Evolutionary conservation across 2,888 invertebrate genomes (phyloP).

Genomic region (Nephrocerus scutellatus): DNA sequence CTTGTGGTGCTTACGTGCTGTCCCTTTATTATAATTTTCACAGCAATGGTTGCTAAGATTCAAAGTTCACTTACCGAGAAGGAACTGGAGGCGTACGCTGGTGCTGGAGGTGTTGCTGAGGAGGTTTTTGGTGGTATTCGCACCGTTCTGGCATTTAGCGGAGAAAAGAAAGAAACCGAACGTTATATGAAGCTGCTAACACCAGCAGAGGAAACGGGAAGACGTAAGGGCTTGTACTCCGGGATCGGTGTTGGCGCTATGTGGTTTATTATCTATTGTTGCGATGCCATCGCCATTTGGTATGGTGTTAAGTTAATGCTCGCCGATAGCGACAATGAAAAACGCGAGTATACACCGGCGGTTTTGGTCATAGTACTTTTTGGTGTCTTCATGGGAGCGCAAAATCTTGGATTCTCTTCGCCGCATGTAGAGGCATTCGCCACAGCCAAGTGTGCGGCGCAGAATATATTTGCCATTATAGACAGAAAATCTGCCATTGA

Average conservation of each 20-base stretch:
- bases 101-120: conserved; percentile 69
- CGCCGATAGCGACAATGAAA: conserved; percentile 52
- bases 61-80: conserved; percentile 61
- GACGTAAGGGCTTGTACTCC: conserved; percentile 56
- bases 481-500: conserved; percentile 67
- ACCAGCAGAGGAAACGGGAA: conserved; percentile 59
- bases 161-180: conserved; percentile 64
- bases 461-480: conserved; percentile 63
- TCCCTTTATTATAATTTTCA: conserved; percentile 68
- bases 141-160: conserved; percentile 73
- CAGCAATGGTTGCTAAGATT: conserved; percentile 64
- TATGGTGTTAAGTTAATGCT: conserved; percentile 69
- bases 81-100: conserved; percentile 66
- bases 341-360: conserved; percentile 60
- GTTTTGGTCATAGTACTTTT: conserved; percentile 70
- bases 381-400: conserved; percentile 69
- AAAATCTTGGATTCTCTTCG: conserved; percentile 67
- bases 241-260: conserved; percentile 64
- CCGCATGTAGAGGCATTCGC: conserved; percentile 70
- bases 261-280: conserved; percentile 70
- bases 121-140: conserved; percentile 67
- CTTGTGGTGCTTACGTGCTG: conserved; percentile 69
- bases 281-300: conserved; percentile 72
- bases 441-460: conserved; percentile 65
- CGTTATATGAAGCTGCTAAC: conserved; percentile 53